These are phyloP conservation scores for Coregonus ussuriensis DNA, from an alignment of 2,797 vertebrate genomes.

Conservation along the genomic window DNA sequence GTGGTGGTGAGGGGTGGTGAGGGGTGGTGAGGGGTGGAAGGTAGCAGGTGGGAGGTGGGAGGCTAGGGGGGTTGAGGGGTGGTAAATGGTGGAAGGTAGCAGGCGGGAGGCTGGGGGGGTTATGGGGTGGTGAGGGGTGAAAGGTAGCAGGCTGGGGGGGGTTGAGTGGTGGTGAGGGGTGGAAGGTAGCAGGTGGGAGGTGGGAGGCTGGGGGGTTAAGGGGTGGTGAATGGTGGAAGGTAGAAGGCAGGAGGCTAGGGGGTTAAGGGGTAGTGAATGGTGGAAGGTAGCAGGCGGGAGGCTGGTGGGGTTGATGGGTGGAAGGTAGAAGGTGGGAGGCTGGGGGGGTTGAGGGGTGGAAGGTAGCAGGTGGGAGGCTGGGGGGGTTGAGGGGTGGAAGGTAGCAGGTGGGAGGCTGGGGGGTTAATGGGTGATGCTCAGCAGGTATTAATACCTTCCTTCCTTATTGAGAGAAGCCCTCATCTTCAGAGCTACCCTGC, in stretches of 20 bases:
- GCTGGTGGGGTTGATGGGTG: not conserved
- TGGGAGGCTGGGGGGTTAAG: not conserved
- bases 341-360: no score
- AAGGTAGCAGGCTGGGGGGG: not conserved
- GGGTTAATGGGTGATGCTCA: not conserved
- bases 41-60: not conserved
- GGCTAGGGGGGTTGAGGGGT: not conserved
- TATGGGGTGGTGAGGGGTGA: not conserved
- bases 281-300: not conserved
- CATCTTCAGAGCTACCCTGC: not conserved
- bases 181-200: not conserved
- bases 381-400: not conserved
- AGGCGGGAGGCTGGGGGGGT: not conserved
- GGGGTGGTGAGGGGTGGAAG: not conserved
- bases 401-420: no score
- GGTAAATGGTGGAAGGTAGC: not conserved
- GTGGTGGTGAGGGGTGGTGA: not conserved
- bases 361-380: not conserved
- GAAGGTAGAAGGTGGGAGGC: no score
- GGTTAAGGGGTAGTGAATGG: not conserved
- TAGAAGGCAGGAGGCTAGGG: not conserved
- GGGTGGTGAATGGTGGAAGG: not conserved
- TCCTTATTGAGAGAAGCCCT: not conserved
- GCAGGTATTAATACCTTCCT: not conserved
- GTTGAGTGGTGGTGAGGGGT: not conserved